A percentile compares a stretch with the other conserved stretches of the same genome.
Evolutionary conservation across 2,797 vertebrate species (phyloP).

Genomic region (Amniataba percoides): DNA sequence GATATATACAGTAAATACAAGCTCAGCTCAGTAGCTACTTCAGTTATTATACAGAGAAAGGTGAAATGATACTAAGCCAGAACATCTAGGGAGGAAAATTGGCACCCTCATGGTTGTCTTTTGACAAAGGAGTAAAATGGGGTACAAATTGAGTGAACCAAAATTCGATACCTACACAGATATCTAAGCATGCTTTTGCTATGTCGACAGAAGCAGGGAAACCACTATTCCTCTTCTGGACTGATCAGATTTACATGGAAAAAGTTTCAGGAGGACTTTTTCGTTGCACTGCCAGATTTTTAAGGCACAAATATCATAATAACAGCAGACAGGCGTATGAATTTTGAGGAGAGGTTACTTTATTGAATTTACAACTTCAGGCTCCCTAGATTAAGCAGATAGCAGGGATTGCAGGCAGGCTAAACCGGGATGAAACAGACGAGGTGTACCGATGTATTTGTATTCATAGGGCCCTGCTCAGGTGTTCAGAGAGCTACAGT

Average conservation of each 20-base stretch:
- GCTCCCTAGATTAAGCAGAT: slow-evolving; percentile 49
- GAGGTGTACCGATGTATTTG: slow-evolving; percentile 56
- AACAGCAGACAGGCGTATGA: slow-evolving; percentile 13
- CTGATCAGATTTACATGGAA: slow-evolving; percentile 19
- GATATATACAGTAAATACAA: not conserved
- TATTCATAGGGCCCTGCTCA: slow-evolving; percentile 64
- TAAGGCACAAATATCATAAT: slow-evolving; percentile 26
- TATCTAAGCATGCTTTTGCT: not conserved
- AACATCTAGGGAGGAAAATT: slow-evolving; percentile 6
- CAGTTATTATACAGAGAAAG: slow-evolving; percentile 11
- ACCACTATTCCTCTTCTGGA: not conserved
- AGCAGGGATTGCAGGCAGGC: slow-evolving; percentile 26
- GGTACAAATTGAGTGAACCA: not conserved
- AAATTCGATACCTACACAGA: not conserved
- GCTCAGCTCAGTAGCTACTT: not conserved
- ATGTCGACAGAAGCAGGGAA: not conserved
- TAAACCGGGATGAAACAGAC: slow-evolving; percentile 41
- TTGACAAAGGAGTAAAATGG: not conserved
- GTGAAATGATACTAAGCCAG: not conserved
- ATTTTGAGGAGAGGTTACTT: slow-evolving; percentile 38
- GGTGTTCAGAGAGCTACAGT: slow-evolving; percentile 63
- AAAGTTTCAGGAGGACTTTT: slow-evolving; percentile 3
- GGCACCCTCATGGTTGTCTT: not conserved
- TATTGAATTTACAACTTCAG: slow-evolving; percentile 52
- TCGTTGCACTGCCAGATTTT: not conserved